Percentiles rank a stretch among this genome's conserved stretches.
Conservation (phyloP, 2,797 vertebrate species). For the Urocyon cinereoargenteus region DNA sequence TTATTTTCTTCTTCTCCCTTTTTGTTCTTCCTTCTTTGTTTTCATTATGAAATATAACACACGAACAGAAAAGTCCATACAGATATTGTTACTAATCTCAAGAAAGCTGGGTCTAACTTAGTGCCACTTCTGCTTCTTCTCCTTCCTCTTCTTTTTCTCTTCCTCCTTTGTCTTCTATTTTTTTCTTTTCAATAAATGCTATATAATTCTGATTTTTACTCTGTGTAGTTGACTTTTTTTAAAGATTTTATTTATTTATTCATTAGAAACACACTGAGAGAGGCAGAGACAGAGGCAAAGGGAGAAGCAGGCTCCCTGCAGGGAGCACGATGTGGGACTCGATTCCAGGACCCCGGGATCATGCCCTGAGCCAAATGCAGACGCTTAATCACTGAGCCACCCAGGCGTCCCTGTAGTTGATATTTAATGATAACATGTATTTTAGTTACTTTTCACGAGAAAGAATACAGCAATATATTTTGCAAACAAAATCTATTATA, state of each 20-base stretch:
- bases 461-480: background rate
- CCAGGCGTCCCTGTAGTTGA: background rate
- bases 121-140: background rate
- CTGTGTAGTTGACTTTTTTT: background rate
- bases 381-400: too few relatives aligned
- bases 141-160: background rate
- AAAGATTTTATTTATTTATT: too few relatives aligned
- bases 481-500: background rate
- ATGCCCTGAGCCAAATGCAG: too few relatives aligned
- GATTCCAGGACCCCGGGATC: too few relatives aligned
- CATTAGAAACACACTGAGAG: too few relatives aligned
- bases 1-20: background rate
- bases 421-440: conserved; percentile 8
- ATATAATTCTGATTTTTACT: background rate
- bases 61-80: background rate
- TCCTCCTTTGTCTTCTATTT: background rate
- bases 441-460: conserved; percentile 22
- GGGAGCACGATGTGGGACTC: too few relatives aligned
- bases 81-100: background rate
- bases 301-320: too few relatives aligned
- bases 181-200: background rate
- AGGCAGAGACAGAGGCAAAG: too few relatives aligned
- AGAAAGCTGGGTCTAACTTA: background rate
- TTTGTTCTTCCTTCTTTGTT: background rate
- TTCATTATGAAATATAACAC: background rate